Evolutionary conservation across 2,797 vertebrate genomes (phyloP), one percentile per base, ranked within the genome.

Genomic region (Gadopsis bispinosus): DNA sequence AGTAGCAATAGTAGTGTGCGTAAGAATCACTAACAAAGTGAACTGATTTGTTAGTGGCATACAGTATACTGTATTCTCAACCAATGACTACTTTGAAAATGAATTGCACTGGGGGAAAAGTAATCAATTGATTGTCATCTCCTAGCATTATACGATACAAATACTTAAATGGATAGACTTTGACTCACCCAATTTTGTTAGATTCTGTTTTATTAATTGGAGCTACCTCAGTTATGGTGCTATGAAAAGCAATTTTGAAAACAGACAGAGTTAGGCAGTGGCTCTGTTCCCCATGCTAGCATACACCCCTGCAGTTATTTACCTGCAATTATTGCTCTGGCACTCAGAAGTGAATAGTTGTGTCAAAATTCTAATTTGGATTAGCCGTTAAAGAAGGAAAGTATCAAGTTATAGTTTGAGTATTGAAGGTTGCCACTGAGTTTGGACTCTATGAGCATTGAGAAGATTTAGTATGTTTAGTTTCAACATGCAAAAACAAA

Each of bases 191-290:
- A n/a, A 5, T 47, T 51, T 4, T 51, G 50, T 51, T 33, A 26
- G 19, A 69, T 53, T 66, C 5, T n/a, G n/a, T 61, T 45, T 26
- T 37, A 22, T 54, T 53, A 11, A 33, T 29, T 62, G 58, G 12
- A 31, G 19, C 20, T 39, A 48, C 14, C 55, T 45, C 55, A 31
- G 17, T 37, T 22, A 53, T 19, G 19, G 29, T 12, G 20, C 19
- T 9, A 43, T 20, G 35, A 26, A 17, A 37, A 58, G 5, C 47
- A 5, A 79, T 70, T 77, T 35, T 29, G 7, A 45, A 60, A 69
- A 48, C 4, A 41, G 7, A 48, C 17, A 14, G 33, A 56, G 20
- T 48, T 14, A 59, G 7, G 11, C 29, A n/a, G 19, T 35, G 43
- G 2, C 35, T 47, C 12, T 62, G 22, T 59, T 75, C 35, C 29